A percentile compares a stretch with the other conserved stretches of the same genome.
Evolutionary conservation across 2,113 vertebrate species (phyloP).

Genomic region (Aramus guarauna): DNA sequence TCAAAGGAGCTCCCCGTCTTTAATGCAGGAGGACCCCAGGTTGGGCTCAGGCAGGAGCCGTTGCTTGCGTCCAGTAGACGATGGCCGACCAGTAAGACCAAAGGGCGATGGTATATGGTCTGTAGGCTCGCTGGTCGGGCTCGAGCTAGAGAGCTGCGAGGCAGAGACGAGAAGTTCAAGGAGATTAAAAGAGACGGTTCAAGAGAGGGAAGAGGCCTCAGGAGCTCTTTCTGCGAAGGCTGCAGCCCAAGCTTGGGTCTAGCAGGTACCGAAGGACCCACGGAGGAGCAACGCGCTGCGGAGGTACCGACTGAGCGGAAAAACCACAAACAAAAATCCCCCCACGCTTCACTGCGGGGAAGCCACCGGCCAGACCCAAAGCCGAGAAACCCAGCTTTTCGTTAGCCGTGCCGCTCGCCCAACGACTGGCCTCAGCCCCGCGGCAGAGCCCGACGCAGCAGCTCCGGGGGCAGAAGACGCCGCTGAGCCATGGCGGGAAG

Average conservation of each 20-base stretch:
- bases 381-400: background rate
- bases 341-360: background rate
- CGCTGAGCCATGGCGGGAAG: background rate
- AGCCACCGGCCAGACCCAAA: accelerated
- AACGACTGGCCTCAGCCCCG: accelerated
- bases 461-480: background rate
- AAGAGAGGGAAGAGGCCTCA: background rate
- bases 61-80: background rate
- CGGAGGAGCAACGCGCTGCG: background rate
- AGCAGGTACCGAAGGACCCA: background rate
- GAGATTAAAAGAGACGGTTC: accelerated
- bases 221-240: background rate
- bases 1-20: background rate
- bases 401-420: accelerated
- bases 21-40: background rate
- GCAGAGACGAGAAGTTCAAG: background rate
- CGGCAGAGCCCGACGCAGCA: background rate
- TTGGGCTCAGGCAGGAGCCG: background rate
- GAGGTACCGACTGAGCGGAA: accelerated
- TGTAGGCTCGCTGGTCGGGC: background rate
- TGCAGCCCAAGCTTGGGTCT: accelerated
- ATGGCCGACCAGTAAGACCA: background rate
- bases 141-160: background rate
- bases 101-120: accelerated
- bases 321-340: background rate